A percentile compares a stretch with the other conserved stretches of the same genome.
These are phyloP conservation scores for Microcebus tavaratra DNA, from an alignment of 2,113 vertebrate species.

Conservation along the genomic window DNA sequence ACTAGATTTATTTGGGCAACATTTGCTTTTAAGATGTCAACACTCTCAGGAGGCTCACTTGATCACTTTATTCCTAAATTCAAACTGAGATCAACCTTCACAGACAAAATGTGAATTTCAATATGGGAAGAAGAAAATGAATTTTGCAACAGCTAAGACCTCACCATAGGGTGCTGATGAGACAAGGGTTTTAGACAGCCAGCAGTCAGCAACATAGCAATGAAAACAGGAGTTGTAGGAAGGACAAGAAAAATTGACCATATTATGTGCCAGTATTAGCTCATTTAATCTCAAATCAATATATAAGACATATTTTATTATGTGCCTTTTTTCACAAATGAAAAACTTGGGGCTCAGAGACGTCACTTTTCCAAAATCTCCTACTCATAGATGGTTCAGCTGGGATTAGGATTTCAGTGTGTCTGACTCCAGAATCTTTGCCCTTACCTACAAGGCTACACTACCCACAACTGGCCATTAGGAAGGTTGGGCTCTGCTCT, in stretches of 20 bases:
- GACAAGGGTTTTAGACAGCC: background rate
- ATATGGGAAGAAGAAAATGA: background rate
- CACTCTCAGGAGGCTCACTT: background rate
- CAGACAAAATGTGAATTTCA: conserved; percentile 19
- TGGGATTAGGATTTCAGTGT: background rate
- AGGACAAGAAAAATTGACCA: background rate
- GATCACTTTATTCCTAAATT: conserved; percentile 25
- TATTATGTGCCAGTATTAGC: background rate
- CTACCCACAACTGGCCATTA: background rate
- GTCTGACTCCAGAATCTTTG: background rate
- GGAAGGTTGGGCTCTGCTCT: background rate
- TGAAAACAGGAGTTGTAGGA: background rate
- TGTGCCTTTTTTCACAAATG: background rate
- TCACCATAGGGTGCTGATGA: background rate
- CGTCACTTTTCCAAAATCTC: background rate
- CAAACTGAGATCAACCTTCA: conserved; percentile 24
- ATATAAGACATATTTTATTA: background rate
- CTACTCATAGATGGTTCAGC: background rate
- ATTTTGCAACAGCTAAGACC: conserved; percentile 8
- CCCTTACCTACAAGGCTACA: background rate
- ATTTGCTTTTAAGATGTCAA: conserved; percentile 21
- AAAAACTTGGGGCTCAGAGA: background rate
- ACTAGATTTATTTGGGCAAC: background rate
- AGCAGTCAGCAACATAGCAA: background rate
- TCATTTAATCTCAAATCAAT: background rate